Evolutionary conservation across 2,797 vertebrate genomes (phyloP), one percentile per base, ranked within the genome.

Genomic region (Perodicticus potto): DNA sequence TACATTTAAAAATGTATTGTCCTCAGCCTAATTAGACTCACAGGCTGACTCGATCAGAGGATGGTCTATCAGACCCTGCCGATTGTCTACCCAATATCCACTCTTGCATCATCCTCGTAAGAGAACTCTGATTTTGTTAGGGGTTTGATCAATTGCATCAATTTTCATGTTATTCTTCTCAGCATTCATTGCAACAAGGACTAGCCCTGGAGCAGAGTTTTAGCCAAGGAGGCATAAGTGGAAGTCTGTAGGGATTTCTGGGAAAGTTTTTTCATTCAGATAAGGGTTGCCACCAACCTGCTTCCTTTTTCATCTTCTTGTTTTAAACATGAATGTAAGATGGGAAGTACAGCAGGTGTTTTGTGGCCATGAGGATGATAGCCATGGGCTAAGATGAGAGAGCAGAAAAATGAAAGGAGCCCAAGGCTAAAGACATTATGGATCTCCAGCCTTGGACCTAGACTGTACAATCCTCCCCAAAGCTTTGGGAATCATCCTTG

Each of bases 241-340:
- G 43, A 76, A 76, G 55, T 83, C 29, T 81, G 8, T 83, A 14
- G 69, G 55, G 53, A 23, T 67, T 85, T 82, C 61, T 37, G 37
- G 49, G 32, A 22, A 87, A 69, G 5, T 32, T 84, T 85, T 81
- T 12, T 45, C 76, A n/a, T 87, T 27, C 45, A 59, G 73, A 55
- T 80, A 57, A 22, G 20, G 49, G 17, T 82, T 3, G 5, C n/a
- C 53, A 25, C 17, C 16, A 43, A 65, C 25, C 34, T 87, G 19
- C 20, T 95, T 77, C 82, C 45, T 55, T 85, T 76, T 92, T 67
- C 25, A 45, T 86, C 84, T 83, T 85, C 37, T 53, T 84, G 22
- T 43, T 74, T 65, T 40, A 45, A 93, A 40, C 32, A 9, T 23
- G 27, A 49, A 17, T 65, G 13, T 13, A 23, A 49, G 43, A 23